A percentile compares a stretch with the other conserved stretches of the same genome.
phyloP scores from a whole-genome alignment of 53 echinoderm and acorn worm genomes.

The Holothuria leucospilota region DNA sequence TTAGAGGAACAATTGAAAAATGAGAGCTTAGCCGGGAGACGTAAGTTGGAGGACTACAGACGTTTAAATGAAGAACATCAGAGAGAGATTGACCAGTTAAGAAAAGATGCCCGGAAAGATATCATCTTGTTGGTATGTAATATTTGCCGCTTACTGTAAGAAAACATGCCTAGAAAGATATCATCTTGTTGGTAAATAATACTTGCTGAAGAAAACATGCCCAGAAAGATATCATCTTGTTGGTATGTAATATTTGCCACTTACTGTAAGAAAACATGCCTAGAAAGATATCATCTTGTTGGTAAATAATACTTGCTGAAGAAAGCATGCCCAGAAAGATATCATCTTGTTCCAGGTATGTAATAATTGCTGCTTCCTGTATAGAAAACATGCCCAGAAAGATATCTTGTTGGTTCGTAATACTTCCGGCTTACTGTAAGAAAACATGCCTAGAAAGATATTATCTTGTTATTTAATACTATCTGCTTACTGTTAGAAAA shows the following conservation, averaged over 20 bases:
- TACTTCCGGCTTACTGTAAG: neutral
- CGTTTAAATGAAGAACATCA: conserved; percentile 77
- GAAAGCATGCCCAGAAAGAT: conserved; percentile 88
- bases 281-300: too few relatives aligned
- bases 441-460: conserved; percentile 91
- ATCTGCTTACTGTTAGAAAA: too few relatives aligned
- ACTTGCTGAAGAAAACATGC: conserved; percentile 74
- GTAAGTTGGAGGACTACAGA: conserved; percentile 68
- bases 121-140: conserved; percentile 83
- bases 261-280: too few relatives aligned
- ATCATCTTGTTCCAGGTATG: conserved; percentile 77
- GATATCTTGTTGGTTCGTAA: too few relatives aligned
- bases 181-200: conserved; percentile 79
- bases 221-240: conserved; percentile 80
- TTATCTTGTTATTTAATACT: neutral
- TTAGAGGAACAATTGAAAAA: conserved; percentile 71
- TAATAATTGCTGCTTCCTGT: neutral
- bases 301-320: too few relatives aligned
- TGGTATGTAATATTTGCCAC: conserved; percentile 64
- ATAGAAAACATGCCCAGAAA: too few relatives aligned
- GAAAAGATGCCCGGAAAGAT: conserved; percentile 89
- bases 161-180: conserved; percentile 91
- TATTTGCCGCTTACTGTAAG: neutral
- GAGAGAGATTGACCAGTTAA: conserved; percentile 82
- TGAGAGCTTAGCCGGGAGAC: conserved; percentile 63